Evolutionary conservation across 1,140 invertebrate genomes (phyloP).

Genomic region (Bombus superbus): DNA sequence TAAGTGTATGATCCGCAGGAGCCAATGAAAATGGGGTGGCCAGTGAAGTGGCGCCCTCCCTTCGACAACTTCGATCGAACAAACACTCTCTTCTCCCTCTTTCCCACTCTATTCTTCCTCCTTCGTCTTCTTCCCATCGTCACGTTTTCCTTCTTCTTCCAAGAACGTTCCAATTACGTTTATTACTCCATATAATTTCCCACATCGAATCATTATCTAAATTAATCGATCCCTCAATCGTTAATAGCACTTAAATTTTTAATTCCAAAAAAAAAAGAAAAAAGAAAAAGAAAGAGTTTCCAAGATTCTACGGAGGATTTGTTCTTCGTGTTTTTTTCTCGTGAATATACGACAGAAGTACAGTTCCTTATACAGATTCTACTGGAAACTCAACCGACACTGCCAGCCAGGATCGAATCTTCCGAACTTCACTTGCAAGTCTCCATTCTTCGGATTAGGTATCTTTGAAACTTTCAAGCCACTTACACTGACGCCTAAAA

Average conservation of each 20-base stretch:
- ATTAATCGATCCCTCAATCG: not conserved
- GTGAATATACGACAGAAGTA: not conserved
- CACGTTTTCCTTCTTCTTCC: not conserved
- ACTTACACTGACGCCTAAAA: not conserved
- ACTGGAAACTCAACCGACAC: not conserved
- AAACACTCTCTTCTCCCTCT: conserved; percentile 18
- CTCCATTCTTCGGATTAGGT: not conserved
- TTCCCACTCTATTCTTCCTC: not conserved
- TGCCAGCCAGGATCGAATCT: not conserved
- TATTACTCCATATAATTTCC: not conserved
- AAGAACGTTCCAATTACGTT: not conserved
- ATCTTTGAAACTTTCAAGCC: not conserved
- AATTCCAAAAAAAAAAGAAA: too few species aligned
- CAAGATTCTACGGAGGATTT: not conserved
- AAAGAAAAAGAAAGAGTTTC: not conserved
- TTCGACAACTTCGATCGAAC: conserved; percentile 74
- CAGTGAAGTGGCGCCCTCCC: conserved; percentile 76
- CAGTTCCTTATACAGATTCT: not conserved
- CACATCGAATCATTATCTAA: not conserved
- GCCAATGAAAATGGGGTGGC: conserved; percentile 61
- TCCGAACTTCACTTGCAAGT: not conserved
- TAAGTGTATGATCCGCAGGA: conserved; percentile 8
- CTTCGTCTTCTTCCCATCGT: too few species aligned
- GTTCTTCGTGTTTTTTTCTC: not conserved
- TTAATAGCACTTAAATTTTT: not conserved